phyloP scores from a whole-genome alignment of 1,140 invertebrate species.

The Camponotus pennsylvanicus region DNA sequence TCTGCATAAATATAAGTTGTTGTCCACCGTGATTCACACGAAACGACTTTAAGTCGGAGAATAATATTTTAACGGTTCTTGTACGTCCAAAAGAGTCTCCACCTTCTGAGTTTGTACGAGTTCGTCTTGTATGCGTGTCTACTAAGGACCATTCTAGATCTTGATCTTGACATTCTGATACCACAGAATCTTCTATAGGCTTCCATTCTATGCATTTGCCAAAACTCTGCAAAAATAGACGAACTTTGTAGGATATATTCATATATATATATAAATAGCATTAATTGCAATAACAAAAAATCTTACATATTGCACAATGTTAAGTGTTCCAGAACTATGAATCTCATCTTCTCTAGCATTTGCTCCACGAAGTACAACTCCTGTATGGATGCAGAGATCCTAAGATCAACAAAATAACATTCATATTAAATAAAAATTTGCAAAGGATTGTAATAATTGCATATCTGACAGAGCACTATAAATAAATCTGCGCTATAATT shows the following conservation, averaged over 20 bases:
- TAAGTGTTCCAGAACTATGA: conserved; percentile 84
- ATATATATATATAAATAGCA: neutral
- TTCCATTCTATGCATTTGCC: conserved; percentile 92
- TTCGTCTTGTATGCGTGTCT: conserved; percentile 89
- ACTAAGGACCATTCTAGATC: conserved; percentile 94
- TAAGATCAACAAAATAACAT: conserved; percentile 67
- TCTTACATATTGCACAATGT: conserved; percentile 86
- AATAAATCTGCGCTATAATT: neutral
- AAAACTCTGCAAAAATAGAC: conserved; percentile 80
- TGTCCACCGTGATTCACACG: conserved; percentile 89
- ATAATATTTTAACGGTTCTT: conserved; percentile 88
- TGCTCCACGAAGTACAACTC: conserved; percentile 82
- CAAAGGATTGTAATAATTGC: neutral
- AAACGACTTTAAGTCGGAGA: conserved; percentile 90
- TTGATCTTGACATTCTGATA: conserved; percentile 91
- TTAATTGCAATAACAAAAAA: neutral
- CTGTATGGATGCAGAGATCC: conserved; percentile 85
- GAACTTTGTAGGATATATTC: neutral
- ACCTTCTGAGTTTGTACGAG: conserved; percentile 85
- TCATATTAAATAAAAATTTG: neutral
- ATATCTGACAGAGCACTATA: neutral
- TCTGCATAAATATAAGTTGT: conserved; percentile 90
- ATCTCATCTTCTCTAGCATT: conserved; percentile 84
- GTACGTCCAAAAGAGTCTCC: conserved; percentile 86
- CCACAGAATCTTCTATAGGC: conserved; percentile 90